These are phyloP conservation scores for Corticium candelabrum DNA, from an alignment of 37 sponge, comb jelly and placozoan species.

Conservation along the genomic window DNA sequence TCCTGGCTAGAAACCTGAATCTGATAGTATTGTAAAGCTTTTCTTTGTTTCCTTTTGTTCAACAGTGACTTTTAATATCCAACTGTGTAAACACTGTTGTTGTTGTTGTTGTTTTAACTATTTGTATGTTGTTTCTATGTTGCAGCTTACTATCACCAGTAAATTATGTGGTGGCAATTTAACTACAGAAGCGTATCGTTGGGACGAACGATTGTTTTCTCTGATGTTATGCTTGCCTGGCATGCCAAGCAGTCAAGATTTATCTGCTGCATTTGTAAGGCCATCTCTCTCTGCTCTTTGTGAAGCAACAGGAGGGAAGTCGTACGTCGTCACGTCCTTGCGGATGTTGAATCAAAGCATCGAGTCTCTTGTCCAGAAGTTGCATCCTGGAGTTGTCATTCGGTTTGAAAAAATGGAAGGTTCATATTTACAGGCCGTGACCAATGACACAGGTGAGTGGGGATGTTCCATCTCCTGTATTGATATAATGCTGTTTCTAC, in stretches of 20 bases:
- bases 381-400: slow-evolving; percentile 90
- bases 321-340: slow-evolving; percentile 50
- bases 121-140: slow-evolving; percentile 12
- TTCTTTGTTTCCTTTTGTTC: too few relatives aligned
- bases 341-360: slow-evolving; percentile 75
- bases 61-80: too few relatives aligned
- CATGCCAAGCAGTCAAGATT: background rate
- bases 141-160: slow-evolving; percentile 10
- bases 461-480: too few relatives aligned
- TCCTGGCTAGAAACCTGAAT: too few relatives aligned
- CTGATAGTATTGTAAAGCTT: too few relatives aligned
- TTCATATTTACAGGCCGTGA: too few relatives aligned
- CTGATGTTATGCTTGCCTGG: slow-evolving; percentile 78
- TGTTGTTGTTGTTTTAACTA: background rate
- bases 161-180: slow-evolving; percentile 49
- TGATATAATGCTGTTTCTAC: too few relatives aligned
- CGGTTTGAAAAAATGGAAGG: slow-evolving; percentile 66
- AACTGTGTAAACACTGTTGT: background rate
- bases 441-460: too few relatives aligned
- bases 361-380: slow-evolving; percentile 85
- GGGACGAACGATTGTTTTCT: slow-evolving; percentile 96
- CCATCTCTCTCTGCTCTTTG: slow-evolving; percentile 38
- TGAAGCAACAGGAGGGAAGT: slow-evolving; percentile 96
- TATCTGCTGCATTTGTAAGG: background rate
- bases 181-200: slow-evolving; percentile 82